phyloP scores from a whole-genome alignment of 1,140 invertebrate species.

The Venustaconcha ellipsiformis region DNA sequence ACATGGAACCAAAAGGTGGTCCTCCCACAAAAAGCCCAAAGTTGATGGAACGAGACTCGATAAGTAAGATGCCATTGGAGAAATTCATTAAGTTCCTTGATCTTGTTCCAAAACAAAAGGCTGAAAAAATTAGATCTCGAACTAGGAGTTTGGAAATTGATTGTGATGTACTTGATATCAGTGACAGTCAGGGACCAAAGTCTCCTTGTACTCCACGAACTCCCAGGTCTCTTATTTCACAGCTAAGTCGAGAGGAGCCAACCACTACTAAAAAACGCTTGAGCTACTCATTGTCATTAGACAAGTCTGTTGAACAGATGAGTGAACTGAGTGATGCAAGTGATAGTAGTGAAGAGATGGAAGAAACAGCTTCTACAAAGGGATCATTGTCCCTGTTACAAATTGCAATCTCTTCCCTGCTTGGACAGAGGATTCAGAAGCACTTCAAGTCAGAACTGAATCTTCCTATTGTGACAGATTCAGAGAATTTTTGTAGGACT shows the following conservation, averaged over 20 bases:
- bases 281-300: constrained; percentile 33
- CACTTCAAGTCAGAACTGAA: constrained; percentile 49
- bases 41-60: not conserved
- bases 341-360: constrained; percentile 26
- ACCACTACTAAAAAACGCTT: constrained; percentile 29
- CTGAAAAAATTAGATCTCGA: constrained; percentile 39
- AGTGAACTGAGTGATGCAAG: constrained; percentile 28
- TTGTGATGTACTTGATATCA: constrained; percentile 53
- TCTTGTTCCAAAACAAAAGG: constrained; percentile 50
- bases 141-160: constrained; percentile 45
- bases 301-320: constrained; percentile 19
- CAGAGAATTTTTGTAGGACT: constrained; percentile 54
- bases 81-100: constrained; percentile 39
- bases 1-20: constrained; percentile 12
- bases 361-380: constrained; percentile 26
- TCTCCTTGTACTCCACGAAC: constrained; percentile 57
- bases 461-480: constrained; percentile 46
- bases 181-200: constrained; percentile 44
- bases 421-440: constrained; percentile 57
- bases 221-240: constrained; percentile 61
- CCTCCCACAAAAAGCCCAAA: constrained; percentile 35
- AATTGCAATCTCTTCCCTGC: constrained; percentile 54
- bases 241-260: constrained; percentile 54
- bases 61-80: constrained; percentile 8
- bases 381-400: constrained; percentile 40